A percentile compares a stretch with the other conserved stretches of the same genome.
These are phyloP conservation scores for Lysandra coridon DNA, from an alignment of 2,888 invertebrate species.

Conservation along the genomic window DNA sequence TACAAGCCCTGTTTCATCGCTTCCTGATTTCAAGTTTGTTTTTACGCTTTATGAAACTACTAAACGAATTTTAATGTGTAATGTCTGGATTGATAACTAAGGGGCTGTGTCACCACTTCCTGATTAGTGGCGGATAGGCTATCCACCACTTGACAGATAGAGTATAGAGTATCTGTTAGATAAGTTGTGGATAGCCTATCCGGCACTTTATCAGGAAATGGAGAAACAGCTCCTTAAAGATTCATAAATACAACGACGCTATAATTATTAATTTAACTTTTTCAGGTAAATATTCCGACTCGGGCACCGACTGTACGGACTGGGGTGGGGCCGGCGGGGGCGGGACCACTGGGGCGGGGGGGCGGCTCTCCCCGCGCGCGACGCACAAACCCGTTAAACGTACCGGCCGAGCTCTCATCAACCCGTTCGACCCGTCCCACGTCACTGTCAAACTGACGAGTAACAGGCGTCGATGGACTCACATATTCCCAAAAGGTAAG, in stretches of 20 bases:
- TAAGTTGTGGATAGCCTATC: too few relatives aligned
- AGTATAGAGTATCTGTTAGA: too few relatives aligned
- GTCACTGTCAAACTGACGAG: conserved; percentile 97
- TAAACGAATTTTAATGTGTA: too few relatives aligned
- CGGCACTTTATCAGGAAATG: too few relatives aligned
- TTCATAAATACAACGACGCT: not conserved
- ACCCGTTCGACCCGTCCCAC: conserved; percentile 99
- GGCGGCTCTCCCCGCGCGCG: conserved; percentile 63
- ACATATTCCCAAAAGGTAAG: conserved; percentile 96
- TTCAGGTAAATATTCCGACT: conserved; percentile 62
- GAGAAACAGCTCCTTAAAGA: too few relatives aligned
- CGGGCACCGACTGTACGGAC: conserved; percentile 63
- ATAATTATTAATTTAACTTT: conserved; percentile 26
- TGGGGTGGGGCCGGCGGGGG: conserved; percentile 47
- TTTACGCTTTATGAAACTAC: too few relatives aligned
- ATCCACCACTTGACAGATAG: too few relatives aligned
- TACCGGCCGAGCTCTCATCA: conserved; percentile 93
- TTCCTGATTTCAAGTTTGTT: too few relatives aligned
- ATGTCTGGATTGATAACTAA: too few relatives aligned
- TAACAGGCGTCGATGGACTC: conserved; percentile 97
- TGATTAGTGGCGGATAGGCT: too few relatives aligned
- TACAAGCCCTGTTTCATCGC: too few relatives aligned
- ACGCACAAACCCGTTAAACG: conserved; percentile 80
- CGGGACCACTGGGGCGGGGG: not conserved
- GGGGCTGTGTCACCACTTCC: too few relatives aligned